Evolutionary conservation across 2,797 vertebrate genomes (phyloP), one percentile per base, ranked within the genome.

Genomic region (Enteromius argenteus): DNA sequence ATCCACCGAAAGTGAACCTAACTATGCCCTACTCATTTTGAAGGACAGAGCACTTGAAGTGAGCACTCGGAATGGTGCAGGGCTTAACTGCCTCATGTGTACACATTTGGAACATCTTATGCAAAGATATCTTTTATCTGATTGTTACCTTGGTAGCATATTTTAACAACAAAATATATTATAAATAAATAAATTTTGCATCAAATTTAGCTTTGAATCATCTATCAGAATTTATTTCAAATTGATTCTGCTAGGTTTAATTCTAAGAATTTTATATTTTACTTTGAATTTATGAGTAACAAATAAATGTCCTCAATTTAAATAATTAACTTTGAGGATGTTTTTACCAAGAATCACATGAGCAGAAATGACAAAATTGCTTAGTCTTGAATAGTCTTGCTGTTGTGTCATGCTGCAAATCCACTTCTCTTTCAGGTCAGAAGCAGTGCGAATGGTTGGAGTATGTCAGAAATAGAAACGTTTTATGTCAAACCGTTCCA

Each of bases 21-120:
- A 39, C 53, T 60, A 17, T 51, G 53, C 53, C 7, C 35, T 60
- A 60, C 35, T 76, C 14, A 39, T 37, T 60, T 35, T 60, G 74
- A 76, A 76, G 74, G 74, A 15, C 53, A 60, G 53, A 27, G 35
- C 74, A 60, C 74, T 76, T 76, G 14, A 76, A 76, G 35, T 27
- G n/a, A 76, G 53, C 51, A 58, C 51, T 39, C 13, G 10, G 53
- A 56, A 76, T 51, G 51, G 51, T 39, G 71, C 27, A 60, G 56
- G n/a, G 4, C 56, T 60, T 60, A 60, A 60, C 56, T 60, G n/a
- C 11, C 1, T 60, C 23, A 13, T 60, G n/a, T 60, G 56, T 13
- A 27, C 56, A 60, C n/a, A 60, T 23, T 27, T 60, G 56, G 3
- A 60, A 60, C 11, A 27, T 60, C n/a, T 27, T 27, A 58, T 27